Percentiles rank a stretch among this genome's conserved stretches.
These are phyloP conservation scores for Achroia grisella DNA, from an alignment of 1,140 invertebrate genomes.

Conservation along the genomic window DNA sequence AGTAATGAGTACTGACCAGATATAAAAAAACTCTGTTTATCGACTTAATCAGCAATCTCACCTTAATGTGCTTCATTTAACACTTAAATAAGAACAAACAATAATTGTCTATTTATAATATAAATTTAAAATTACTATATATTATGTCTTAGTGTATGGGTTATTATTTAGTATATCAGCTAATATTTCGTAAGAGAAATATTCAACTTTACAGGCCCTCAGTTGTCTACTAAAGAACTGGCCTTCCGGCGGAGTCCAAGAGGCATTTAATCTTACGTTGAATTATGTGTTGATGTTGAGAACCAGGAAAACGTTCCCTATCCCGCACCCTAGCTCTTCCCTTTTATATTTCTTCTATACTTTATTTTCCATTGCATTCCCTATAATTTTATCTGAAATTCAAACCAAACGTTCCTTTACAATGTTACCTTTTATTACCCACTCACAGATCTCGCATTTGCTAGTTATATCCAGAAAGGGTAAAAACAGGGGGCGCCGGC, in stretches of 20 bases:
- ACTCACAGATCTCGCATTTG: constrained; percentile 4
- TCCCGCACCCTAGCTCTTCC: constrained; percentile 32
- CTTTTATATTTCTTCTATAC: constrained; percentile 24
- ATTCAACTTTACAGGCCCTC: constrained; percentile 23
- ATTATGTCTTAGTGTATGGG: too few relatives aligned
- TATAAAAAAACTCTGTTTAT: too few relatives aligned
- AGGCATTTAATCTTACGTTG: constrained; percentile 66
- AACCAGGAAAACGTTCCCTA: constrained; percentile 46
- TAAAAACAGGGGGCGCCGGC: constrained; percentile 27
- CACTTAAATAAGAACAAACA: too few relatives aligned
- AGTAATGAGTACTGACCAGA: too few relatives aligned
- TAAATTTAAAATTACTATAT: too few relatives aligned
- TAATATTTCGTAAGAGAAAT: constrained; percentile 30
- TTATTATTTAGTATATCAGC: too few relatives aligned
- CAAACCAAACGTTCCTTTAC: background rate
- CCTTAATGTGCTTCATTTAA: too few relatives aligned
- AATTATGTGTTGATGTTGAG: constrained; percentile 67
- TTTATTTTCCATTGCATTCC: background rate
- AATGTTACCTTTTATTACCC: constrained; percentile 3
- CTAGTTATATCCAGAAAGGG: constrained; percentile 5
- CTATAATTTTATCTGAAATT: too few relatives aligned
- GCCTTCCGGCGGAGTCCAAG: constrained; percentile 54
- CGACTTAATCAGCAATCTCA: too few relatives aligned
- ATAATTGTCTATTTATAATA: too few relatives aligned
- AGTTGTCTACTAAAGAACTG: constrained; percentile 51